phyloP scores from a whole-genome alignment of 2,113 vertebrate species.

The Saguinus midas region DNA sequence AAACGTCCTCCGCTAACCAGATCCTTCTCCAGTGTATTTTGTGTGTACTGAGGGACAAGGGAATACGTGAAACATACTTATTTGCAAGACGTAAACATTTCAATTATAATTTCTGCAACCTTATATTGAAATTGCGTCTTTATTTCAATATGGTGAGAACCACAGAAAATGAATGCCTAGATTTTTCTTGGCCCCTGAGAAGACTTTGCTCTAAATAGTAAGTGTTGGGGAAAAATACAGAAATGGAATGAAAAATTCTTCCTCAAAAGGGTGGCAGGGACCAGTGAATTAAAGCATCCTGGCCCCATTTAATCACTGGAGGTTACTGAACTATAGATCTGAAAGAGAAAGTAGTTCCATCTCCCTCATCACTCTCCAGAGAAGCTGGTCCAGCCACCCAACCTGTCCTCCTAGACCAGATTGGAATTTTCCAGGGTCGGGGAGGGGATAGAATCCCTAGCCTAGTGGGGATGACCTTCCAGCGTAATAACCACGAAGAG shows the following conservation, averaged over 20 bases:
- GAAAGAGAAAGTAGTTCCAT: not conserved
- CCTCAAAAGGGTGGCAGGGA: not conserved
- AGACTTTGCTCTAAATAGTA: not conserved
- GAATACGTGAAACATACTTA: not conserved
- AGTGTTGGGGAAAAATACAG: not conserved
- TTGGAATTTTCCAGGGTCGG: not conserved
- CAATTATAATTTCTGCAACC: not conserved
- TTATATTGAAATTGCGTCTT: not conserved
- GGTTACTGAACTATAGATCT: not conserved
- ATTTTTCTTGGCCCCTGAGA: not conserved
- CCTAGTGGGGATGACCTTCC: not conserved
- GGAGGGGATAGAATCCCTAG: not conserved
- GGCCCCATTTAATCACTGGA: not conserved
- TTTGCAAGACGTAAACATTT: not conserved
- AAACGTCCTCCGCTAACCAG: not conserved
- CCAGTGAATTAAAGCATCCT: not conserved
- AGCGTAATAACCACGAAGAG: accelerated
- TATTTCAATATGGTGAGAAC: not conserved
- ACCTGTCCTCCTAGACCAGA: not conserved
- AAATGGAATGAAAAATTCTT: not conserved
- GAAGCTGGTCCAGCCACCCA: not conserved
- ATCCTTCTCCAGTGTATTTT: not conserved
- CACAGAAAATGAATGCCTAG: not conserved
- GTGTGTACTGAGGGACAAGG: not conserved
- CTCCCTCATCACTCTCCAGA: not conserved